Base-by-base conservation (phyloP, 2,113 vertebrate genomes). In the Callopanchax toddi region DNA sequence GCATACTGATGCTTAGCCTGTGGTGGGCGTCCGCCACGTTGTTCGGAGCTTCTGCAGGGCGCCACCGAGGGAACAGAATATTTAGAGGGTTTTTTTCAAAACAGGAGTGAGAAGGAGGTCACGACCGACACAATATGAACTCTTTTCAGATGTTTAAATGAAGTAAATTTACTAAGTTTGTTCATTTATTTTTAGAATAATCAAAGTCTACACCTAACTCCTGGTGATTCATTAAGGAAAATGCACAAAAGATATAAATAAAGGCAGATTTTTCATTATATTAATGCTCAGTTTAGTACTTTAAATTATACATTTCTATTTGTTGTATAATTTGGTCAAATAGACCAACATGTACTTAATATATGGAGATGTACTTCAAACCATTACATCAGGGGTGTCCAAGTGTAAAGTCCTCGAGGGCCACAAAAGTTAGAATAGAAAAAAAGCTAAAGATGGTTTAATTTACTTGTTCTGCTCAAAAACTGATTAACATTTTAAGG, bases 1-100 rank as follows among this genome's bases (percentile, higher is more conserved):
- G 74, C 70, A 76, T 82, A 60, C 74, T 68, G 54, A 84, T 73
- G 46, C 17, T 2, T 3, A 10, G n/a, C 11, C 32, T 5, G 36
- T 21, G 46, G 66, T 70, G 52, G 74, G 69, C 16, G 60, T 62
- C 42, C 20, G 73, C 21, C 0, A n/a, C n/a, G n/a, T n/a, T n/a
- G n/a, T n/a, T n/a, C n/a, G 10, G 29, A 22, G 42, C 50, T 39
- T 53, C 54, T 48, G 7, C 18, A 23, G 4, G 22, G 60, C 26
- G 55, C 17, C 64, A 54, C 43, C 48, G 18, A 71, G 45, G 20
- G 0, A 69, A 55, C 63, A 72, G 52, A 56, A 1, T 32, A 74
- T 29, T 54, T 40, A 2, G 60, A n/a, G 34, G 18, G 67, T 74
- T 74, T 55, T 26, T 67, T 58, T 43, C 43, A 10, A 43, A 50